These are phyloP conservation scores for Isoperla grammatica DNA, from an alignment of 2,888 invertebrate species.

Conservation along the genomic window DNA sequence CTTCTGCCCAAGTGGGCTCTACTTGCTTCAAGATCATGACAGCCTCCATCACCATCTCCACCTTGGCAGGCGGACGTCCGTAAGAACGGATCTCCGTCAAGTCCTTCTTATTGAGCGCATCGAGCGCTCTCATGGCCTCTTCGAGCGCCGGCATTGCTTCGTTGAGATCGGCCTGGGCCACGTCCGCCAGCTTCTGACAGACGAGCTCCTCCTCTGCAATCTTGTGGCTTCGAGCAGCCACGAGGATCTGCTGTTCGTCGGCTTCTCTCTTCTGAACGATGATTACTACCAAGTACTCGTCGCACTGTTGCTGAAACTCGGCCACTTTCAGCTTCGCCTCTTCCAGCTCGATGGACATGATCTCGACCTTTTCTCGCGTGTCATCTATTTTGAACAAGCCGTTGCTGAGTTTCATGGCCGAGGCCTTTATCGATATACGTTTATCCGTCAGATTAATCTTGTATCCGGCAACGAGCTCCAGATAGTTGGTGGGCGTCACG, in stretches of 20 bases:
- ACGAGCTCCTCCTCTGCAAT: constrained; percentile 75
- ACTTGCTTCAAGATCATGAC: constrained; percentile 74
- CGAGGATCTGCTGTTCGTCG: constrained; percentile 71
- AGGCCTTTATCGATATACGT: constrained; percentile 60
- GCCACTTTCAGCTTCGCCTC: constrained; percentile 56
- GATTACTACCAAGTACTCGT: constrained; percentile 77
- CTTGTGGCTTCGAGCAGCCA: constrained; percentile 63
- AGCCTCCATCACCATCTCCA: constrained; percentile 86
- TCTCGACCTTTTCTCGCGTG: constrained; percentile 71
- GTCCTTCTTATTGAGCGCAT: constrained; percentile 78
- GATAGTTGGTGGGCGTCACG: constrained; percentile 83
- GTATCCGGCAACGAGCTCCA: constrained; percentile 79
- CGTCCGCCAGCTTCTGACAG: constrained; percentile 73
- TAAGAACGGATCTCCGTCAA: constrained; percentile 88
- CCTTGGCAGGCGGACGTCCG: constrained; percentile 77
- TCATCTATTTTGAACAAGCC: constrained; percentile 85
- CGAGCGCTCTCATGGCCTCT: constrained; percentile 72
- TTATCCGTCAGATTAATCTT: constrained; percentile 69
- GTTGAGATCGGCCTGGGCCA: constrained; percentile 76
- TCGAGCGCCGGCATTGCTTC: constrained; percentile 83
- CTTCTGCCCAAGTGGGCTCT: constrained; percentile 82
- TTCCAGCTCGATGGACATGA: constrained; percentile 78
- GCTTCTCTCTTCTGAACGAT: constrained; percentile 75
- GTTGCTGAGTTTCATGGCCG: constrained; percentile 73
- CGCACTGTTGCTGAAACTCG: constrained; percentile 75